A percentile compares a stretch with the other conserved stretches of the same genome.
phyloP scores from a whole-genome alignment of 2,888 invertebrate genomes.

The Scaptomyza reducta region DNA sequence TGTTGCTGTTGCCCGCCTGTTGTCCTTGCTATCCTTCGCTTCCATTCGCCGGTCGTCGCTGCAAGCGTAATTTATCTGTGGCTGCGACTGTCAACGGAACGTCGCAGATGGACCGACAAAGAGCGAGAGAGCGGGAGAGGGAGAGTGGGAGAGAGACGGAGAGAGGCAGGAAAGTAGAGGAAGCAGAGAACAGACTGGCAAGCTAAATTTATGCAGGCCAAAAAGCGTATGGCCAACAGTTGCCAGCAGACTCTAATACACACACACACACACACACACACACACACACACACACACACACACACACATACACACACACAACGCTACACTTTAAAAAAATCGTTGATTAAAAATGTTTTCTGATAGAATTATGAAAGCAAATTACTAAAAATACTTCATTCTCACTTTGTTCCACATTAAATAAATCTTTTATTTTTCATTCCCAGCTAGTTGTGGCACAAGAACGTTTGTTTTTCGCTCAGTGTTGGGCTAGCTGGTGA shows the following conservation, averaged over 20 bases:
- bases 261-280: slow-evolving; percentile 5
- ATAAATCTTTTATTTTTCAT: too few relatives aligned
- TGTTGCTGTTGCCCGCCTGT: slow-evolving; percentile 13
- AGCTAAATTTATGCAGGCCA: slow-evolving; percentile 70
- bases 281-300: not conserved
- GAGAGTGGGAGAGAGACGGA: not conserved
- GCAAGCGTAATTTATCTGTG: slow-evolving; percentile 73
- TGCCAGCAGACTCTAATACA: slow-evolving; percentile 17
- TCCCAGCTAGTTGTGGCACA: too few relatives aligned
- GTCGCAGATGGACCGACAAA: not conserved
- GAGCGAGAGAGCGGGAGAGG: not conserved
- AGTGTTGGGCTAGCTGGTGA: slow-evolving; percentile 37
- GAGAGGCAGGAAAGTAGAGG: not conserved
- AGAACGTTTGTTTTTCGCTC: not conserved
- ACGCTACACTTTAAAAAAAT: not conserved
- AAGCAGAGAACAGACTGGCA: slow-evolving; percentile 18
- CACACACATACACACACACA: slow-evolving; percentile 1
- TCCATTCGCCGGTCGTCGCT: slow-evolving; percentile 57
- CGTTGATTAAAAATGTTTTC: too few relatives aligned
- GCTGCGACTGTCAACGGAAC: slow-evolving; percentile 54
- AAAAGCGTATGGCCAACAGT: slow-evolving; percentile 62
- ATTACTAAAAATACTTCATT: too few relatives aligned
- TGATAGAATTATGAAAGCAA: too few relatives aligned
- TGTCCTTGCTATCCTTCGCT: slow-evolving; percentile 43
- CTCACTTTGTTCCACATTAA: too few relatives aligned